Base-by-base conservation (phyloP, 2,113 vertebrate genomes). In the Xiphorhynchus elegans region DNA sequence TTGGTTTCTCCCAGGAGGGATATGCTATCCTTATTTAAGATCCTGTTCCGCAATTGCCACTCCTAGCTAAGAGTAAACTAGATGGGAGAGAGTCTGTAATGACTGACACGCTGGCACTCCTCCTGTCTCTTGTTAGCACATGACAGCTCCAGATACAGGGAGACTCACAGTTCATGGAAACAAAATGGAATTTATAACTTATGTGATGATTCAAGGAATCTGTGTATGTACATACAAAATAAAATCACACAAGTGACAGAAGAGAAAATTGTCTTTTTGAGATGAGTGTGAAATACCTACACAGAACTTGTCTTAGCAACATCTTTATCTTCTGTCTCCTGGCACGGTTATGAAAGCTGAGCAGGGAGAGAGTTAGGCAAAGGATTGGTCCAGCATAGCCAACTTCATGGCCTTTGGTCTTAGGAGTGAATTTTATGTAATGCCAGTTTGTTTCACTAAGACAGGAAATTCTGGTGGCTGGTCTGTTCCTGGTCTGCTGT, bases 61-160 rank as follows among this genome's bases (percentile, higher is more conserved):
- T 84, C 50, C 35, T 63, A 70, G 79, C 64, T 83, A 82, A 18
- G 42, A 76, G 64, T 44, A 76, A 88, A 72, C 75, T 90, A 70
- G 47, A 78, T 59, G 39, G 39, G 60, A 84, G 60, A 52, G 46
- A 92, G 90, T 50, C 42, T 89, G 82, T 90, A 55, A 96, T 88
- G 94, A 97, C 94, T 90, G 96, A 87, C 89, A 92, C 33, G 1
- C 93, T 93, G 92, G 96, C 94, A 93, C 52, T 60, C 70, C 72
- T 95, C 80, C 86, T 93, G 93, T 77, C 84, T 97, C 95, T 82
- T 58, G 92, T 96, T 89, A 95, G 89, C 95, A 96, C 93, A 95
- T 93, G 94, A 96, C 92, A 96, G 83, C 73, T 92, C 83, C 89
- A 95, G 86, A 91, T 72, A 92, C 89, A 72, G 67, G 60, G 53